phyloP scores from a whole-genome alignment of 2,113 vertebrate genomes.

The Eudyptes chrysolophus region DNA sequence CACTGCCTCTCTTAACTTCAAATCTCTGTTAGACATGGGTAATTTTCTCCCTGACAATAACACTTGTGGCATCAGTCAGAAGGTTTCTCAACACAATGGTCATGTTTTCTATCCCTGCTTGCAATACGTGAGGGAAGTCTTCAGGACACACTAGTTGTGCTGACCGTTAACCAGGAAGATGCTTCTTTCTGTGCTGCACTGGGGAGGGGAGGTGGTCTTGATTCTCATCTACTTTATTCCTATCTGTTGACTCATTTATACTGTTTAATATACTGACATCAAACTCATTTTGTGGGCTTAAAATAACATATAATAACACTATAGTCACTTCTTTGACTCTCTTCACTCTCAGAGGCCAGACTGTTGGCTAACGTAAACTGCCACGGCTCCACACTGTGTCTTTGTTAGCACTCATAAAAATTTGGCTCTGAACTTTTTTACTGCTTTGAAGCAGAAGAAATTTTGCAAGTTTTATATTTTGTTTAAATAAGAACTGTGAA shows the following conservation, averaged over 20 bases:
- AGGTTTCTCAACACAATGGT: neutral
- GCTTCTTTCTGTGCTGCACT: neutral
- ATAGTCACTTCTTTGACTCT: neutral
- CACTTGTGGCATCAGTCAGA: neutral
- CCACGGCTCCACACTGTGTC: neutral
- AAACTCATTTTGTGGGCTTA: neutral
- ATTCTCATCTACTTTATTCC: neutral
- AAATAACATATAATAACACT: neutral
- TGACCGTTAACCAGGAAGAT: rapidly evolving
- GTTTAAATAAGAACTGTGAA: neutral
- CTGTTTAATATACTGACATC: neutral
- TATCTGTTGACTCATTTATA: neutral
- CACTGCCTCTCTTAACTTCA: neutral
- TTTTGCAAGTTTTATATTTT: neutral
- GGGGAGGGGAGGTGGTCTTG: neutral
- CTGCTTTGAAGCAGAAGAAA: neutral
- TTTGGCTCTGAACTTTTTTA: neutral
- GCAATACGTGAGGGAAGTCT: neutral
- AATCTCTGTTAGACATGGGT: neutral
- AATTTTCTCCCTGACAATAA: neutral
- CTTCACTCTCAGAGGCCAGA: neutral
- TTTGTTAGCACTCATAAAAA: neutral
- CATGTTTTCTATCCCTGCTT: neutral
- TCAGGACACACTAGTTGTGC: neutral
- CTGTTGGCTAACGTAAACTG: neutral